A percentile compares a stretch with the other conserved stretches of the same genome.
Conservation (phyloP, 1,140 invertebrate genomes). For the Trichomalopsis sarcophagae region DNA sequence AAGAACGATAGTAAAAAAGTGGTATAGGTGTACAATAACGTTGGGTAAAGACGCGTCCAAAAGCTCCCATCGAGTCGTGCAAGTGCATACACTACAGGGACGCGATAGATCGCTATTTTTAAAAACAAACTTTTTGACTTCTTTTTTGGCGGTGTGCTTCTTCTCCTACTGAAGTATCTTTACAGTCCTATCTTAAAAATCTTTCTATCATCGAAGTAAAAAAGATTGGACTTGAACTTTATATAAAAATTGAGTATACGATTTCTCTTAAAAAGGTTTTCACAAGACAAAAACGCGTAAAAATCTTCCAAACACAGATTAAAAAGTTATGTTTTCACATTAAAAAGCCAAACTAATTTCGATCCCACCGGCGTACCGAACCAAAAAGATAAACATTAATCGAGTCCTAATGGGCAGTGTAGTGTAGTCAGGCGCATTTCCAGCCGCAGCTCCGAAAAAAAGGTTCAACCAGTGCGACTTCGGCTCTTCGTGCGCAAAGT, state of each 20-base stretch:
- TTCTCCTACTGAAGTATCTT: not conserved
- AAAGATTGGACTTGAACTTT: not conserved
- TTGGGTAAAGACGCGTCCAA: conserved; percentile 1
- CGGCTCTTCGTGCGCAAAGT: not conserved
- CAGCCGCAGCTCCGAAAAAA: not conserved
- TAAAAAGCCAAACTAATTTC: not conserved
- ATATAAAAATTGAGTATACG: not conserved
- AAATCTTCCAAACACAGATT: not conserved
- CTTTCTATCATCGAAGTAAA: not conserved
- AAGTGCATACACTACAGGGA: not conserved
- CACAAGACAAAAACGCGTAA: not conserved
- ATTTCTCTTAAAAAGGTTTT: not conserved
- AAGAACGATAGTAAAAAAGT: conserved; percentile 38
- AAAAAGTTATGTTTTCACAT: not conserved
- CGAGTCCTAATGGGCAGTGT: not conserved
- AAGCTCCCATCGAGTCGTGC: not conserved
- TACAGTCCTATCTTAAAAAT: not conserved
- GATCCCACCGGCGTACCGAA: not conserved
- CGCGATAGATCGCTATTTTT: not conserved
- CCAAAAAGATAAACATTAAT: conserved; percentile 14
- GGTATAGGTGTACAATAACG: conserved; percentile 6
- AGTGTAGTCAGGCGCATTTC: not conserved
- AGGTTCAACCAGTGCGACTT: not conserved
- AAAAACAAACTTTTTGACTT: not conserved
- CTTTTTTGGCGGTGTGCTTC: not conserved